Percentiles rank a stretch among this genome's conserved stretches.
Evolutionary conservation across 2,797 vertebrate genomes (phyloP).

Genomic region (Eospalax fontanierii): DNA sequence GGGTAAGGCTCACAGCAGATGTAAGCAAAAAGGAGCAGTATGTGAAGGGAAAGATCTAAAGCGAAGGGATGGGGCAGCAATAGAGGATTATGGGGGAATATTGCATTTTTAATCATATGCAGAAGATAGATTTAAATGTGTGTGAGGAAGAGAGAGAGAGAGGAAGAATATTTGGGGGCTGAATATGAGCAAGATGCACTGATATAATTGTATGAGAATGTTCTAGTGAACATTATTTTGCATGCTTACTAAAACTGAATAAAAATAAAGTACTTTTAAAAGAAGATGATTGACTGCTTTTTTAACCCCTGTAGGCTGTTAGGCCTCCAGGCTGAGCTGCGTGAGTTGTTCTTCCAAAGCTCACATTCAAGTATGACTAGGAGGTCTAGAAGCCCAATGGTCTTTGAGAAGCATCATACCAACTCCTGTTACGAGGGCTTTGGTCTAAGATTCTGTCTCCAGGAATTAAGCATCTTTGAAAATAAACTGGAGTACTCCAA

Average conservation of each 20-base stretch:
- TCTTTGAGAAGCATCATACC: neutral
- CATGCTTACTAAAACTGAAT: no score
- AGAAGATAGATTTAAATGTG: no score
- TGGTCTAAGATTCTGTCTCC: neutral
- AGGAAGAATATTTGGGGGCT: neutral
- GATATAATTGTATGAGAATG: no score
- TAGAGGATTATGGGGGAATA: no score
- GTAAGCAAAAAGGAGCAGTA: neutral
- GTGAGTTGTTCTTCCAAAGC: constrained; percentile 88
- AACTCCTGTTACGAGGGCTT: neutral
- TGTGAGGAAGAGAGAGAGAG: neutral
- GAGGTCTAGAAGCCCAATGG: neutral
- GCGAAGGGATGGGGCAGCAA: no score
- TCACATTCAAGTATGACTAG: constrained; percentile 80
- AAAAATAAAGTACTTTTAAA: constrained; percentile 2
- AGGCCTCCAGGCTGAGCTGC: constrained; percentile 74
- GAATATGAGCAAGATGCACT: no score
- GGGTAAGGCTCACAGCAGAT: constrained; percentile 82
- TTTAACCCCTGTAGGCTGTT: constrained; percentile 83
- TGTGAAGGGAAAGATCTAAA: neutral
- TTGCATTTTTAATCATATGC: no score
- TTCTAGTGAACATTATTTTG: no score
- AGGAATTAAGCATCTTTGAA: neutral
- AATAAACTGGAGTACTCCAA: neutral
- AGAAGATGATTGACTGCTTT: constrained; percentile 85